Base-by-base conservation (phyloP, 1,140 invertebrate genomes). In the Caenorhabditis inopinata region DNA sequence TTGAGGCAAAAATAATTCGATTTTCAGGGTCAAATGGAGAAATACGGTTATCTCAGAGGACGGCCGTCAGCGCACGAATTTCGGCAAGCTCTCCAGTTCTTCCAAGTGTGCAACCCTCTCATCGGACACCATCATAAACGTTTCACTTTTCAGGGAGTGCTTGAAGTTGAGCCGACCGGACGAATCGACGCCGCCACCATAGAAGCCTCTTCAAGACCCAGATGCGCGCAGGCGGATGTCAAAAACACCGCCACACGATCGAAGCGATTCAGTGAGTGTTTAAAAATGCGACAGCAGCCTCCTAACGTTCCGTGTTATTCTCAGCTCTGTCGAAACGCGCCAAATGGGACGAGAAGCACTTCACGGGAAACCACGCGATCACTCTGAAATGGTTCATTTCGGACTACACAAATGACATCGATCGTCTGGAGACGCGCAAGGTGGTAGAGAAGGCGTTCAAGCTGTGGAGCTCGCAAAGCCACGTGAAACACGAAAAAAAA, bases 21-120 rank as follows among this genome's bases (percentile, higher is more conserved):
- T 35, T 81, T 81, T 76, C 75, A 81, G 80, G 62, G 35, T 27
- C 51, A 81, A 38, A 51, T 81, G 32, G 38, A 73, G 23, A 38
- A 68, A 18, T 81, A 81, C 53, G 80, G 74, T 11, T 81, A 81
- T 53, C 58, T 81, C 29, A 68, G 27, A 45, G 74, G 32, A n/a
- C 49, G 73, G 7, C 49, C 79, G 46, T 29, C 23, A 27, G 35
- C 42, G 11, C 25, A 48, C 2, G 75, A 81, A 45, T 53, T 81
- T 46, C n/a, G 45, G 32, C 42, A 48, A n/a, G 80, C 80, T 45
- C 53, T 81, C 74, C 42, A 46, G 42, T 9, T 42, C 12, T 80
- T 80, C 58, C 79, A 80, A 68, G 78, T 79, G 35, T 76, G 76
- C 21, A 62, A 77, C 18, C 58, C 1, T 16, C 12, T n/a, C 11